A percentile compares a stretch with the other conserved stretches of the same genome.
phyloP scores from a whole-genome alignment of 2,797 vertebrate species.

The Ceyx erithaca region DNA sequence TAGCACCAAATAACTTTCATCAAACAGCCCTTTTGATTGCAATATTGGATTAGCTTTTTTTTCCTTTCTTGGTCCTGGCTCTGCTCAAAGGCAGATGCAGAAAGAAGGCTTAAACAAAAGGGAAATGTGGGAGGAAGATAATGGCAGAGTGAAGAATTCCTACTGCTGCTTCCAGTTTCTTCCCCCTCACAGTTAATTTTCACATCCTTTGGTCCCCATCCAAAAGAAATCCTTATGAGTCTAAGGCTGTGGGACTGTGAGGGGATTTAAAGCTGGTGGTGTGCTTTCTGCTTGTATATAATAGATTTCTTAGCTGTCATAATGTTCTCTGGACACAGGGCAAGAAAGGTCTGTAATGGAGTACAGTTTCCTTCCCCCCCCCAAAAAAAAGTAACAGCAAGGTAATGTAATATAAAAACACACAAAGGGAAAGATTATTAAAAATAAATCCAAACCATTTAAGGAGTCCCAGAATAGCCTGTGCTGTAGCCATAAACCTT shows the following conservation, averaged over 20 bases:
- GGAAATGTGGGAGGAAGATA: background rate
- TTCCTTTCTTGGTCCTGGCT: background rate
- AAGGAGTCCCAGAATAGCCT: slow-evolving; percentile 7
- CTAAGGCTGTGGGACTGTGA: background rate
- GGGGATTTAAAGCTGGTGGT: background rate
- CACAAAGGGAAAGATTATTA: slow-evolving; percentile 28
- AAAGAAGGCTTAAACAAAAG: slow-evolving; percentile 2
- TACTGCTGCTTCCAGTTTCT: background rate
- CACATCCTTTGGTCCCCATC: background rate
- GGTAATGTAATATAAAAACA: background rate
- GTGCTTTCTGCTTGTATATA: background rate
- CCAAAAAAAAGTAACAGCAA: background rate
- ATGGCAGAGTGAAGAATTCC: background rate
- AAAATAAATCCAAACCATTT: slow-evolving; percentile 47
- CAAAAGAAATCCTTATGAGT: background rate
- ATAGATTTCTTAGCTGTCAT: background rate
- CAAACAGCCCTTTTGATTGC: background rate
- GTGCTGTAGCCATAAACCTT: slow-evolving; percentile 30
- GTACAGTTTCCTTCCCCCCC: background rate
- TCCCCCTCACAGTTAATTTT: background rate
- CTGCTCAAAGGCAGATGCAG: background rate
- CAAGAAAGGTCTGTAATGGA: background rate
- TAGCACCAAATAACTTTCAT: background rate
- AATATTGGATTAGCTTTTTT: background rate
- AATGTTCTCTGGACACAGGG: background rate